phyloP scores from a whole-genome alignment of 1,140 invertebrate genomes.

The Homalodisca vitripennis region DNA sequence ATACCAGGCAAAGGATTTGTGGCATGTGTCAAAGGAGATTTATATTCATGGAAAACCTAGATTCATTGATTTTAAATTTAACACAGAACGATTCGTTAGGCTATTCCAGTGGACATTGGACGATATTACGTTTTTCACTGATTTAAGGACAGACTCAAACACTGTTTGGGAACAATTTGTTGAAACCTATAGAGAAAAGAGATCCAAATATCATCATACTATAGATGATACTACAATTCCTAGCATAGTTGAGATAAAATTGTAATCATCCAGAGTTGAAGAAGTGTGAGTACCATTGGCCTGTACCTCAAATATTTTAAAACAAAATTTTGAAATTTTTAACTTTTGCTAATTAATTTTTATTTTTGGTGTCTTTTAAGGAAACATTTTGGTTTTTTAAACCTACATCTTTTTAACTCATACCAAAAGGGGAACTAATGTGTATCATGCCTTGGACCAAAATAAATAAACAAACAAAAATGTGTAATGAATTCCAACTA shows the following conservation, averaged over 20 bases:
- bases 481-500: too few species aligned
- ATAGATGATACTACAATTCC: neutral
- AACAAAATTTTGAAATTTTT: too few species aligned
- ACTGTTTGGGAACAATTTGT: neutral
- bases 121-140: neutral
- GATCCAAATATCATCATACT: neutral
- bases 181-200: neutral
- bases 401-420: too few species aligned
- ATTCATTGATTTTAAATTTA: neutral
- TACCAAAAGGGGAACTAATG: too few species aligned
- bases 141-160: neutral
- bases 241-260: neutral
- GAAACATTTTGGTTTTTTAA: too few species aligned
- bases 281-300: too few species aligned
- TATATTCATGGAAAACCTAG: neutral
- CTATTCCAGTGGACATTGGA: slow-evolving; percentile 12
- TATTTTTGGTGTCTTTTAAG: too few species aligned
- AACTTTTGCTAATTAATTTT: too few species aligned
- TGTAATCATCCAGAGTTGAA: too few species aligned
- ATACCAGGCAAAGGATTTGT: neutral
- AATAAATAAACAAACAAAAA: too few species aligned
- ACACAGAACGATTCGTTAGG: neutral
- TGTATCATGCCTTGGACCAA: too few species aligned
- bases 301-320: too few species aligned
- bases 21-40: neutral